A percentile compares a stretch with the other conserved stretches of the same genome.
Conservation (phyloP, 2,888 invertebrate genomes). For the Diplazon laetatorius region DNA sequence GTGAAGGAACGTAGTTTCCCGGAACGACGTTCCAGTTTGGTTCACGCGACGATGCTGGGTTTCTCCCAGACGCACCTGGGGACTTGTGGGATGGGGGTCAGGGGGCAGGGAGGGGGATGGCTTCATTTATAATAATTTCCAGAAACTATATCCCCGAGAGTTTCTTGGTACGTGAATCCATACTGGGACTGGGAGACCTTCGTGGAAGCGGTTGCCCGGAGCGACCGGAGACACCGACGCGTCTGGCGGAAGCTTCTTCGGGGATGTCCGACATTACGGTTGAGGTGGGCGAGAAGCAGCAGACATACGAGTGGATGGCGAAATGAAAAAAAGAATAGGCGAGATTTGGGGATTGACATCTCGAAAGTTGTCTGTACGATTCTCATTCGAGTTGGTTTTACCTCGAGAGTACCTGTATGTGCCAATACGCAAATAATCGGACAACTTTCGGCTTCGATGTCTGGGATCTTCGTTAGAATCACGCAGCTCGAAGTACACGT, state of each 20-base stretch:
- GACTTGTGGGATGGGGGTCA: too few relatives aligned
- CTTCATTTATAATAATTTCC: conserved; percentile 82
- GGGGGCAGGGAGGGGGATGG: too few relatives aligned
- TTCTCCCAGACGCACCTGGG: conserved; percentile 67
- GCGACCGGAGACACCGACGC: conserved; percentile 16
- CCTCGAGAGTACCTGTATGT: too few relatives aligned
- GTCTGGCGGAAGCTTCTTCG: conserved; percentile 42
- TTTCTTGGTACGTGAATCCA: conserved; percentile 60
- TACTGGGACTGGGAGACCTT: background rate
- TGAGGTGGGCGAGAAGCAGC: background rate
- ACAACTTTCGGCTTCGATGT: too few relatives aligned
- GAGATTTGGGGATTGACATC: too few relatives aligned
- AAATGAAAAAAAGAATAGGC: too few relatives aligned
- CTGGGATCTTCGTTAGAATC: too few relatives aligned
- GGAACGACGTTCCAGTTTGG: conserved; percentile 14
- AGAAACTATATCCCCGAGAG: conserved; percentile 75
- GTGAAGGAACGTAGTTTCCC: background rate
- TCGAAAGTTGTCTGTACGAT: background rate
- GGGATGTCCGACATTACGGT: background rate
- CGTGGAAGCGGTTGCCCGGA: background rate
- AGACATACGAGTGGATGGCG: too few relatives aligned
- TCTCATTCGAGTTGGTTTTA: too few relatives aligned
- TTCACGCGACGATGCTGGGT: conserved; percentile 39
- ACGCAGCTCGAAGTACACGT: too few relatives aligned
- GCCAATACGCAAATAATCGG: too few relatives aligned